A percentile compares a stretch with the other conserved stretches of the same genome.
Evolutionary conservation across 2,888 invertebrate genomes (phyloP).

Genomic region (Conus canariensis): DNA sequence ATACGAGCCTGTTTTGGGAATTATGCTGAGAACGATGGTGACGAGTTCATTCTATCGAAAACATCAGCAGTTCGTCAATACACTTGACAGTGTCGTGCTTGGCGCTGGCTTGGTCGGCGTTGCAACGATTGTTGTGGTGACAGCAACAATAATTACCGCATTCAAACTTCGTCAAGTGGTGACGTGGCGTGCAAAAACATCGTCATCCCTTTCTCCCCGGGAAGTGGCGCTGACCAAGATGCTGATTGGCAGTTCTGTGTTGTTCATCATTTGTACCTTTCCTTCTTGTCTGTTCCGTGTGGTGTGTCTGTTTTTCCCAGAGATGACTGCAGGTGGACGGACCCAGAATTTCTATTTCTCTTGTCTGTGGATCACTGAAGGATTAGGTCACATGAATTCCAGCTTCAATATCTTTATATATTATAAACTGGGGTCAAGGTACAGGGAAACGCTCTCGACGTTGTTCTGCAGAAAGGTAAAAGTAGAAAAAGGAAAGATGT

Average conservation of each 20-base stretch:
- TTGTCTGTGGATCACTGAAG: too few relatives aligned
- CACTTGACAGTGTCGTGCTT: neutral
- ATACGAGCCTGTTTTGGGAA: neutral
- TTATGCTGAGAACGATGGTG: neutral
- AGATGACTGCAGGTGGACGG: too few relatives aligned
- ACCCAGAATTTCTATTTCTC: too few relatives aligned
- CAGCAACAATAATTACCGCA: neutral
- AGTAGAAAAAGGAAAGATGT: too few relatives aligned
- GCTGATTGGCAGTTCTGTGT: neutral
- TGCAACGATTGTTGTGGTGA: neutral
- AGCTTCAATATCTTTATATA: too few relatives aligned
- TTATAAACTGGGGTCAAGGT: too few relatives aligned
- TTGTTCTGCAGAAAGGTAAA: too few relatives aligned
- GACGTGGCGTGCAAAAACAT: constrained; percentile 14
- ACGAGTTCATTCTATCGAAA: neutral
- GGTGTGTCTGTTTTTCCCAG: too few relatives aligned
- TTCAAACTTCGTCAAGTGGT: neutral
- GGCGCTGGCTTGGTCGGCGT: neutral
- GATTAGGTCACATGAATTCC: too few relatives aligned
- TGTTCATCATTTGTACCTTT: neutral
- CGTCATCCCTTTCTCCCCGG: neutral
- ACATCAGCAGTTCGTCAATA: neutral
- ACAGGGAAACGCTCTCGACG: too few relatives aligned
- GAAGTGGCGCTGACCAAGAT: constrained; percentile 1
- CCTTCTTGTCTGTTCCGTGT: too few relatives aligned